Base-by-base conservation (phyloP, 2,113 vertebrate genomes). In the Syngnathus scovelli region DNA sequence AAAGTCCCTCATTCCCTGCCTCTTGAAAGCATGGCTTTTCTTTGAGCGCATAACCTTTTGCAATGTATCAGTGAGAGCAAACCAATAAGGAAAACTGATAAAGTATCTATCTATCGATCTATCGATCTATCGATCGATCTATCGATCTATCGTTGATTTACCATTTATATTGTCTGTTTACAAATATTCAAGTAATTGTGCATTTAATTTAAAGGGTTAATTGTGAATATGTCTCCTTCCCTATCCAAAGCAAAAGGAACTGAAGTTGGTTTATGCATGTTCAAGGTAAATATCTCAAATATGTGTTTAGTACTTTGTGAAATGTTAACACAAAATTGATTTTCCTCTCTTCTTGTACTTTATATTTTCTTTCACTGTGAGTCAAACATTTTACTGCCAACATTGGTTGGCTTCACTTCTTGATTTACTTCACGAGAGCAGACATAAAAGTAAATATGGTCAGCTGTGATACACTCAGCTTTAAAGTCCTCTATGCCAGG, bases 391-490 rank as follows among this genome's bases (percentile, higher is more conserved):
- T 43, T 21, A 13, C 60, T 7, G 39, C 38, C 6, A 41, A 61
- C 38, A 58, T 58, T 10, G 55, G 71, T 78, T 79, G 60, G 2
- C 38, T 61, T 23, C 38, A 61, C 19, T 61, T 39, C n/a, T 61
- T 41, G 60, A 61, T 43, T 44, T 16, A 44, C 39, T 62, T 44
- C 61, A 62, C 16, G n/a, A 62, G 15, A 44, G 61, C 41, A 7
- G n/a, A 15, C 38, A 27, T 27, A 44, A 62, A 62, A 62, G 61
- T 62, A 62, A 85, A 81, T 84, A 86, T 85, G 72, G 70, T 84
- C 78, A 82, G 63, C 79, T 76, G 74, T 6, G 65, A 84, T 87
- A 80, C 85, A 78, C 79, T 86, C 84, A 78, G 77, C 79, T 81
- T 64, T 74, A 79, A 78, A 80, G 72, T 80, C 59, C 76, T 62